Conservation (phyloP, 2,888 invertebrate genomes). For the Sabatieria punctata region DNA sequence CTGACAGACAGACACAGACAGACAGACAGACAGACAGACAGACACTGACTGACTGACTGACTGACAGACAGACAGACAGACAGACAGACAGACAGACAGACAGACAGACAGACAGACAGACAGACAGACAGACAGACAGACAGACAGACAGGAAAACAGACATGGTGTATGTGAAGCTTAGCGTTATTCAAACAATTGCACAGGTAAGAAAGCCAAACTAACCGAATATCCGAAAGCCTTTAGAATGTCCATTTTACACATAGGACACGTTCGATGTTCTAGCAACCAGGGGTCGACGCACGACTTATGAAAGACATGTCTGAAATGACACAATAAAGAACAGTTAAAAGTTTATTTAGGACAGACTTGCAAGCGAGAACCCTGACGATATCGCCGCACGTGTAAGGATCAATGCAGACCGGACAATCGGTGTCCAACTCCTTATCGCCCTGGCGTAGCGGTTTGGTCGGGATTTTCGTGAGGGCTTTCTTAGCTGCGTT, state of each 20-base stretch:
- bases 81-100: no score
- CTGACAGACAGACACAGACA: no score
- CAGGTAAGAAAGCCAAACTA: slow-evolving; percentile 1
- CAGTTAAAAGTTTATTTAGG: neutral
- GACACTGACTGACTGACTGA: no score
- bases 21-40: no score
- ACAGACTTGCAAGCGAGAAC: slow-evolving; percentile 76
- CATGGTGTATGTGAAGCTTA: no score
- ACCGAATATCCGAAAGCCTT: slow-evolving; percentile 41
- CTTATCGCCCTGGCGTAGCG: slow-evolving; percentile 64
- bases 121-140: no score
- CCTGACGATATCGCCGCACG: slow-evolving; percentile 63
- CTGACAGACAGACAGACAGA: no score
- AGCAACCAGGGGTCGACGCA: slow-evolving; percentile 92
- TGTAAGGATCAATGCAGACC: slow-evolving; percentile 82
- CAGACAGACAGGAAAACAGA: no score
- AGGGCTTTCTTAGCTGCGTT: slow-evolving; percentile 83
- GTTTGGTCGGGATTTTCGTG: slow-evolving; percentile 75
- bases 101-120: no score
- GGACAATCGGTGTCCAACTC: slow-evolving; percentile 75
- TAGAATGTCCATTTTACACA: slow-evolving; percentile 90
- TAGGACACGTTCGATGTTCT: slow-evolving; percentile 83
- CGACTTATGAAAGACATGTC: slow-evolving; percentile 83
- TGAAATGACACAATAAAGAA: slow-evolving; percentile 36
- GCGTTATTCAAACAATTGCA: no score